Conservation (phyloP, 1,140 invertebrate species). For the Zaprionus inermis region DNA sequence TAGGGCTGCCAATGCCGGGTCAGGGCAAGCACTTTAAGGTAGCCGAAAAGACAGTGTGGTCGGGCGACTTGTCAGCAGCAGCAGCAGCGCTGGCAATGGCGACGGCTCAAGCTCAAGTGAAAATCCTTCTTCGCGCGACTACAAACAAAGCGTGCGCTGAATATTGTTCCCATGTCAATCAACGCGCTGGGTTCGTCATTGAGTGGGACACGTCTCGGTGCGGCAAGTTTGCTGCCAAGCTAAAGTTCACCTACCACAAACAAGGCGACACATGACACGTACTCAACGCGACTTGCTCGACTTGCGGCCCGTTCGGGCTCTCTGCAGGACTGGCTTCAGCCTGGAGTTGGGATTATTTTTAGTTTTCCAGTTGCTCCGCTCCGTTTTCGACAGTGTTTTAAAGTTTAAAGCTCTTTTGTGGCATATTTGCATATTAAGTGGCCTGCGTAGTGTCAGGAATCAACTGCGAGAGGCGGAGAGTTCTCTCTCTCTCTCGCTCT, state of each 20-base stretch:
- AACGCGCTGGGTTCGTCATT: slow-evolving; percentile 58
- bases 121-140: slow-evolving; percentile 54
- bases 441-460: slow-evolving; percentile 60
- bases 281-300: slow-evolving; percentile 64
- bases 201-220: slow-evolving; percentile 73
- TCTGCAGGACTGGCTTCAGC: background rate
- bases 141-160: slow-evolving; percentile 5
- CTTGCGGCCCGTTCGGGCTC: no score
- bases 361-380: slow-evolving; percentile 21
- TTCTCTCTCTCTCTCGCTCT: background rate
- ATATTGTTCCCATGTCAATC: slow-evolving; percentile 64
- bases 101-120: slow-evolving; percentile 35
- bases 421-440: slow-evolving; percentile 81
- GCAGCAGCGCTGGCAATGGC: slow-evolving; percentile 19
- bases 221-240: slow-evolving; percentile 68
- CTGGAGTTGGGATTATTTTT: slow-evolving; percentile 43
- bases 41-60: slow-evolving; percentile 63
- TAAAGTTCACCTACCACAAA: slow-evolving; percentile 72
- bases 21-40: slow-evolving; percentile 35
- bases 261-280: slow-evolving; percentile 78
- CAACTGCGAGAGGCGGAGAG: background rate
- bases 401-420: slow-evolving; percentile 80
- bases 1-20: no score
- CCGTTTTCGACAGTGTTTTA: slow-evolving; percentile 64
- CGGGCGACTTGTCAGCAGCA: slow-evolving; percentile 54